These are phyloP conservation scores for Acridotheres tristis DNA, from an alignment of 2,797 vertebrate genomes.

Conservation along the genomic window DNA sequence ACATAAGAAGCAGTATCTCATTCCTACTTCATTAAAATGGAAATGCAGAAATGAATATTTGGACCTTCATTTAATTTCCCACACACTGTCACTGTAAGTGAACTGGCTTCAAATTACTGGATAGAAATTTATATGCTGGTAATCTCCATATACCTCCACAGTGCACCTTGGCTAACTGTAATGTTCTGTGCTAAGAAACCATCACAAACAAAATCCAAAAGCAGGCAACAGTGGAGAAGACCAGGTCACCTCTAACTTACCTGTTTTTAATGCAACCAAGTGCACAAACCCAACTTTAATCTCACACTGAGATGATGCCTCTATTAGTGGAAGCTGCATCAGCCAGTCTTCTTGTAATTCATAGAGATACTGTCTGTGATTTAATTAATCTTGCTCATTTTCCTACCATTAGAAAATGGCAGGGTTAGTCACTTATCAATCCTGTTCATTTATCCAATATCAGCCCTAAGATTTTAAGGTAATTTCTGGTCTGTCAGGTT, in stretches of 20 bases:
- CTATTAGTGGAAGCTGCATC: background rate
- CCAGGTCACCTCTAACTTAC: slow-evolving; percentile 2
- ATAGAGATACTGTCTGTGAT: background rate
- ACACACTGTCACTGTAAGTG: background rate
- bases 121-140: background rate
- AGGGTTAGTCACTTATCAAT: background rate
- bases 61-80: background rate
- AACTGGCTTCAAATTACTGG: background rate
- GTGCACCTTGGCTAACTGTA: background rate
- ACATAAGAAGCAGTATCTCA: background rate
- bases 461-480: background rate
- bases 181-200: background rate
- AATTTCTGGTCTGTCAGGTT: background rate
- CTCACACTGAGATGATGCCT: background rate
- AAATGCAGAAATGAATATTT: background rate
- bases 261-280: background rate
- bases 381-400: background rate
- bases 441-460: background rate
- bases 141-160: background rate
- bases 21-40: background rate
- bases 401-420: background rate
- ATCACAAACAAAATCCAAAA: slow-evolving; percentile 1
- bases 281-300: background rate
- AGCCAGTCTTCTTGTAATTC: background rate
- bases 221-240: background rate